Evolutionary conservation across 2,888 invertebrate species (phyloP), one percentile per base, ranked within the genome.

Genomic region (Chrysolina americana): DNA sequence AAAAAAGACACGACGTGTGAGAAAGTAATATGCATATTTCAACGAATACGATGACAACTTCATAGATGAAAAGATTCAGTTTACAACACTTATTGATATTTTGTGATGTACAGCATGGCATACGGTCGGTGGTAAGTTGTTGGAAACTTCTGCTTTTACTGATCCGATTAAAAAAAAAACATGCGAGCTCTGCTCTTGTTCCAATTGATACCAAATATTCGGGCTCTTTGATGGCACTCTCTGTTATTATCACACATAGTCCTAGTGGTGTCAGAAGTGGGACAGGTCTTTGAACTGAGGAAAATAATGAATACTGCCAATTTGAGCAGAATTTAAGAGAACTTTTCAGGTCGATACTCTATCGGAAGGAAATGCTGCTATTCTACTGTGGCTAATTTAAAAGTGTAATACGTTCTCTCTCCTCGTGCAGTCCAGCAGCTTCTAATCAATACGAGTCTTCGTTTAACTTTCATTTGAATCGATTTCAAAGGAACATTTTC

Each of bases 81-180:
- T n/a, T n/a, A n/a, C n/a, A n/a, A n/a, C n/a, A n/a, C n/a, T n/a
- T n/a, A n/a, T n/a, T n/a, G n/a, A n/a, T n/a, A n/a, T n/a, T n/a
- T n/a, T n/a, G n/a, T n/a, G n/a, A n/a, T n/a, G n/a, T n/a, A n/a
- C n/a, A n/a, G n/a, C n/a, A n/a, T n/a, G n/a, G n/a, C n/a, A n/a
- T n/a, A n/a, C n/a, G n/a, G n/a, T n/a, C n/a, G n/a, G n/a, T n/a
- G n/a, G n/a, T n/a, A n/a, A n/a, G n/a, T n/a, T n/a, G n/a, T n/a
- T n/a, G n/a, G n/a, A n/a, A n/a, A n/a, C n/a, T n/a, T n/a, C n/a
- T n/a, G n/a, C n/a, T n/a, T n/a, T n/a, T 80, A 80, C 79, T 83
- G 83, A 84, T 84, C 83, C 83, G 84, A 84, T 84, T 85, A 85
- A 83, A 83, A 80, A 82, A 83, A 53, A 82, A 83, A 83, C 81